These are phyloP conservation scores for Mus spicilegus DNA, from an alignment of 2,113 vertebrate genomes.

Conservation along the genomic window DNA sequence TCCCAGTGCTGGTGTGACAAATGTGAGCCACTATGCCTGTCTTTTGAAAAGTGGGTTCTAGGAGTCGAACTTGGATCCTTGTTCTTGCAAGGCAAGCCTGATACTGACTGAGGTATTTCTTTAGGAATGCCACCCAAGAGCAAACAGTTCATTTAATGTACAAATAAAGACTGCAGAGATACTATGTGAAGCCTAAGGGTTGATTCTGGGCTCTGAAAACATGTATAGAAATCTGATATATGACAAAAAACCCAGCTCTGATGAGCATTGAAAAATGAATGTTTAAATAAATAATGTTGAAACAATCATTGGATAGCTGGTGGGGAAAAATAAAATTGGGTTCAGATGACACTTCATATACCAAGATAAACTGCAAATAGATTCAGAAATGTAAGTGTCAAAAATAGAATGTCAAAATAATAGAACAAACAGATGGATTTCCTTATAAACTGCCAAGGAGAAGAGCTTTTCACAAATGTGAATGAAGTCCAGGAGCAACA, in stretches of 20 bases:
- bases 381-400: conserved; percentile 4
- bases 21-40: no score
- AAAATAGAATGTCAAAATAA: conserved; percentile 29
- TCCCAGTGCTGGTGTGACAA: background rate
- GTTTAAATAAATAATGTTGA: background rate
- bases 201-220: background rate
- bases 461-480: background rate
- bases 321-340: conserved; percentile 41
- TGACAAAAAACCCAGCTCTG: background rate
- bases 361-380: conserved; percentile 10
- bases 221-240: background rate
- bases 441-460: background rate
- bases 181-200: background rate
- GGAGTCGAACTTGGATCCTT: background rate
- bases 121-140: background rate
- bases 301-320: background rate
- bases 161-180: background rate
- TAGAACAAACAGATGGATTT: background rate
- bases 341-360: background rate
- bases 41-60: background rate
- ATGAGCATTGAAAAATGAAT: background rate
- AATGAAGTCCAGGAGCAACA: background rate
- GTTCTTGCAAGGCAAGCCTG: background rate
- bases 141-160: background rate
- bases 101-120: background rate